Evolutionary conservation across 2,113 vertebrate species (phyloP), one percentile per base, ranked within the genome.

Genomic region (Gallinago media): DNA sequence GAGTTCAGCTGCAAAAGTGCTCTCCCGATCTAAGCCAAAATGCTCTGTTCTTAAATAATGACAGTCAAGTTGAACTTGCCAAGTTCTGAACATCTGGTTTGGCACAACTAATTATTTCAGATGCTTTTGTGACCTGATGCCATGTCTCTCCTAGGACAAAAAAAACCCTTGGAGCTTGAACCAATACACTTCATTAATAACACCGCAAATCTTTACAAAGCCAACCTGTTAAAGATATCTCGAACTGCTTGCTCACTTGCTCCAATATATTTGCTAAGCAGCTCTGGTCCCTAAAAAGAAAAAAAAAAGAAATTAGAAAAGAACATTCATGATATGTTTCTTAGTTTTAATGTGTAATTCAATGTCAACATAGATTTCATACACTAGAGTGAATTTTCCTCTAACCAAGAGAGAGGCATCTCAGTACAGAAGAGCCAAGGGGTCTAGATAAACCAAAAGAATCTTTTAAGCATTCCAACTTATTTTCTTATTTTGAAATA

Each of bases 261-360:
- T 96, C 99, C 99, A 85, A 99, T 99, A 88, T 99, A 99, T 97
- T 99, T 99, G 96, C 99, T 99, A 79, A 99, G 98, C 36, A 99
- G 98, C 94, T 99, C 99, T 62, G 99, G 99, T 38, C 99, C 99
- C 99, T 99, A 75, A 63, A 49, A 67, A n/a, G n/a, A n/a, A 76
- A n/a, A 71, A 71, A 62, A 40, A 6, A 47, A 38, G 12, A n/a
- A 42, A 55, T 12, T 15, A 94, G 17, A 50, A 83, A 81, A 91
- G 21, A 80, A 44, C 1, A 66, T 7, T 62, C 4, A 71, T 2
- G 0, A 15, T 17, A 40, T 7, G 2, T 70, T 68, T 77, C 38
- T 86, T 54, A 63, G 26, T 66, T 71, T 85, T 70, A 63, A 79
- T 27, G 16, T 49, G 50, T 32, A 88, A 81, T 77, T 88, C 59